Base-by-base conservation (phyloP, 1,140 invertebrate genomes). In the Aphelenchoides besseyi region DNA sequence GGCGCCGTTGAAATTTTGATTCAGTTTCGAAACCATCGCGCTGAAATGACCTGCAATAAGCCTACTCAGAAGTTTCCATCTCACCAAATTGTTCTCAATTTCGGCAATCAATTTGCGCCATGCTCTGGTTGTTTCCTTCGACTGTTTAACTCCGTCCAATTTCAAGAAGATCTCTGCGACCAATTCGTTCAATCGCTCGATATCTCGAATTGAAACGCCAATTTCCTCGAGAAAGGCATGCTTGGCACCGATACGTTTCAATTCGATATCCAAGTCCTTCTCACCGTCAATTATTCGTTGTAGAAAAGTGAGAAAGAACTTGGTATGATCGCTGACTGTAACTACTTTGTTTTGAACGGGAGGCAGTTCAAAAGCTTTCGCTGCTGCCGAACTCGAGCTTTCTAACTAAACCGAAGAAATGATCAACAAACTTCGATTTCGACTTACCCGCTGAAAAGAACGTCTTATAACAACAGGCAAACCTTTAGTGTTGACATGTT, bases 401-500 rank as follows among this genome's bases (percentile, higher is more conserved):
- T 59, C 55, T 8, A 59, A 23, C 55, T 59, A 23, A 5, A n/a
- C n/a, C n/a, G 23, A 59, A 59, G 18, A 8, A 59, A 8, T 59
- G 18, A 59, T 8, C 55, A 59, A 59, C 5, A 28, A 59, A 48
- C 12, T 12, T 12, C 41, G 41, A 48, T 48, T 12, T 41, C 18
- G 26, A 69, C 67, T 68, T 29, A 78, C 77, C 61, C 76, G 66
- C 48, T 71, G 36, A 64, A 78, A 76, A 23, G 67, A 79, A 12
- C 74, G 52, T 28, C 70, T 48, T 37, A 76, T 53, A 2, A 76
- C 73, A 37, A 64, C 66, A 16, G 37, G 41, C 23, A 76, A 61
- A n/a, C 74, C 74, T 59, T 78, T 78, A 5, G 75, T 78, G 72
- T 78, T 68, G n/a, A 76, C 78, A 66, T 74, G 75, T 29, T 62